Conservation (phyloP, 2,797 vertebrate genomes). For the Coregonus sp. region DNA sequence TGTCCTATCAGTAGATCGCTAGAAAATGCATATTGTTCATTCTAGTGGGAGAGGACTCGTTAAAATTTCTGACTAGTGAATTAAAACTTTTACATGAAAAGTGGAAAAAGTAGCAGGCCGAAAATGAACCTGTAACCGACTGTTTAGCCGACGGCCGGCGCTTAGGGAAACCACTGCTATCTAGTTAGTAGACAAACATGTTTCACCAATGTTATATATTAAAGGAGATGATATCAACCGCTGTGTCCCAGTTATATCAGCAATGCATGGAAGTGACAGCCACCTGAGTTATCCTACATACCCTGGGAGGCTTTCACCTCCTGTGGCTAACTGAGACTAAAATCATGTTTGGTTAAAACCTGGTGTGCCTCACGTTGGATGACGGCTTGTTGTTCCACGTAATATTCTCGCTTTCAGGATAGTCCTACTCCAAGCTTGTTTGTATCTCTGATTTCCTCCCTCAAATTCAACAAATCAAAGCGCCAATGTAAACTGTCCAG, state of each 20-base stretch:
- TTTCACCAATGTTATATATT: no score
- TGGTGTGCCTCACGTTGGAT: no score
- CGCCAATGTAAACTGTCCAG: conserved; percentile 4
- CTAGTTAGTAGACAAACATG: neutral
- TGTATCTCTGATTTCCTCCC: neutral
- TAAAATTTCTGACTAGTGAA: no score
- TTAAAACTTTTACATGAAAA: no score
- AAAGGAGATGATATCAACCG: no score
- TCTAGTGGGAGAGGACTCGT: no score
- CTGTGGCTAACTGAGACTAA: neutral
- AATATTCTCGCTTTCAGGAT: neutral
- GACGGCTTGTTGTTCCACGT: conserved; percentile 8
- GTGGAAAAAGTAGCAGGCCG: no score
- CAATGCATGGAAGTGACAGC: neutral
- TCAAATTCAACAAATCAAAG: conserved; percentile 9
- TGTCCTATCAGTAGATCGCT: no score
- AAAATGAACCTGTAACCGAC: no score
- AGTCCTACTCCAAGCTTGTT: neutral
- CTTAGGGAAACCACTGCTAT: no score
- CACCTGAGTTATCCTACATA: neutral
- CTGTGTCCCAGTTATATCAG: neutral
- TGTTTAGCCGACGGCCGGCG: no score
- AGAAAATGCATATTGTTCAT: no score
- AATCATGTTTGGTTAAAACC: neutral
- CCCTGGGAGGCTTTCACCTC: conserved; percentile 8